Evolutionary conservation across 2,888 invertebrate genomes (phyloP).

Genomic region (Cyclophora punctaria): DNA sequence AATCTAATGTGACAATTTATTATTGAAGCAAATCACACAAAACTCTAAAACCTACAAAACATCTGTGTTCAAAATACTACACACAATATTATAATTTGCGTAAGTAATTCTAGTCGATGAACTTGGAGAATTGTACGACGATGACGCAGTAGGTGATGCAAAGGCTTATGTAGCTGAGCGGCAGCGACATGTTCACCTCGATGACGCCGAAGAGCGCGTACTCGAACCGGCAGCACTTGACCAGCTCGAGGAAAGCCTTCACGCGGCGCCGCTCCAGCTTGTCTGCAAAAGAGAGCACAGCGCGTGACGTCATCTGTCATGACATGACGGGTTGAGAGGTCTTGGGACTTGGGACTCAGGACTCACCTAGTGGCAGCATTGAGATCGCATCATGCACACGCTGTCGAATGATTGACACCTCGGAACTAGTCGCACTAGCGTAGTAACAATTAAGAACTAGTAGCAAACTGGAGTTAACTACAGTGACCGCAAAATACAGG

Average conservation of each 20-base stretch:
- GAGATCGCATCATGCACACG: slow-evolving; percentile 51
- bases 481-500: slow-evolving; percentile 29
- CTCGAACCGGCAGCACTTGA: slow-evolving; percentile 47
- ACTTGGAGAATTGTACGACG: slow-evolving; percentile 59
- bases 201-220: slow-evolving; percentile 54
- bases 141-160: slow-evolving; percentile 61
- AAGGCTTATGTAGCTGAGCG: slow-evolving; percentile 51
- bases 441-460: slow-evolving; percentile 49
- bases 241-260: slow-evolving; percentile 54
- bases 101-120: slow-evolving; percentile 37
- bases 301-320: no score
- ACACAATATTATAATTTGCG: no score
- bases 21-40: no score
- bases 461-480: slow-evolving; percentile 36
- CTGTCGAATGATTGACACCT: slow-evolving; percentile 41
- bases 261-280: slow-evolving; percentile 46
- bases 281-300: slow-evolving; percentile 33
- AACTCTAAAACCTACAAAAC: no score
- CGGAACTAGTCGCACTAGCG: slow-evolving; percentile 38
- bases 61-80: no score
- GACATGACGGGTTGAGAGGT: not conserved
- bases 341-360: not conserved
- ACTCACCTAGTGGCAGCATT: slow-evolving; percentile 35
- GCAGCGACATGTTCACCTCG: slow-evolving; percentile 55
- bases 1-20: no score